Evolutionary conservation across 2,888 invertebrate genomes (phyloP).

Genomic region (Trachelus tabidus): DNA sequence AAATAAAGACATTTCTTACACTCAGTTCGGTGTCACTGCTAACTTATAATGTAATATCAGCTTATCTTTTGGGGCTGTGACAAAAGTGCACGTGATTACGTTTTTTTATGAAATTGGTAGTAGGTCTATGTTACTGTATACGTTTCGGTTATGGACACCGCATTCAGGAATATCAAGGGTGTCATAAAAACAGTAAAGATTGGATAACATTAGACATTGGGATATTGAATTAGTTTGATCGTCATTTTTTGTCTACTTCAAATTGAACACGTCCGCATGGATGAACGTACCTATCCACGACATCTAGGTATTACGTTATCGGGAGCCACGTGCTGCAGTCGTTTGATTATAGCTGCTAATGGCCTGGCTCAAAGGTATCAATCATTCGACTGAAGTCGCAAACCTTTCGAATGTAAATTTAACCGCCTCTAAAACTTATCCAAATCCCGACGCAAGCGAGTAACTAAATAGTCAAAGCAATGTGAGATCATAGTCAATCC

Average conservation of each 20-base stretch:
- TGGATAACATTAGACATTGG: not conserved
- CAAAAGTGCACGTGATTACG: not conserved
- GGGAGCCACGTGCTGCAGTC: not conserved
- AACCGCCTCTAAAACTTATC: not conserved
- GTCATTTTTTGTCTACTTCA: not conserved
- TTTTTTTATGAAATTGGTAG: not conserved
- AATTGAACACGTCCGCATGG: not conserved
- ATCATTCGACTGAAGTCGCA: too few relatives aligned
- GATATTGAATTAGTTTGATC: not conserved
- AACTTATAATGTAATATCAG: not conserved
- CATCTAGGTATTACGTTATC: not conserved
- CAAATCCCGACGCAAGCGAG: not conserved
- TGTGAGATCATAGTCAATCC: not conserved
- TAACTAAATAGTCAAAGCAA: not conserved
- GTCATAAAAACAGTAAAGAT: too few relatives aligned
- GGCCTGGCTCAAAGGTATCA: not conserved
- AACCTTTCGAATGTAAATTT: not conserved
- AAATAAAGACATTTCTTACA: not conserved
- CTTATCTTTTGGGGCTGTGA: not conserved
- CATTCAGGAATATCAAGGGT: not conserved
- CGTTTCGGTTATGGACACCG: not conserved
- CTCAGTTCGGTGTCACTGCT: too few relatives aligned
- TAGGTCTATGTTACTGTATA: not conserved
- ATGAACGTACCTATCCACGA: not conserved
- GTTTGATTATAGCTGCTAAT: not conserved